Percentiles rank a stretch among this genome's conserved stretches.
Evolutionary conservation across 2,888 invertebrate species (phyloP).

Genomic region (Caenorhabditis sulstoni): DNA sequence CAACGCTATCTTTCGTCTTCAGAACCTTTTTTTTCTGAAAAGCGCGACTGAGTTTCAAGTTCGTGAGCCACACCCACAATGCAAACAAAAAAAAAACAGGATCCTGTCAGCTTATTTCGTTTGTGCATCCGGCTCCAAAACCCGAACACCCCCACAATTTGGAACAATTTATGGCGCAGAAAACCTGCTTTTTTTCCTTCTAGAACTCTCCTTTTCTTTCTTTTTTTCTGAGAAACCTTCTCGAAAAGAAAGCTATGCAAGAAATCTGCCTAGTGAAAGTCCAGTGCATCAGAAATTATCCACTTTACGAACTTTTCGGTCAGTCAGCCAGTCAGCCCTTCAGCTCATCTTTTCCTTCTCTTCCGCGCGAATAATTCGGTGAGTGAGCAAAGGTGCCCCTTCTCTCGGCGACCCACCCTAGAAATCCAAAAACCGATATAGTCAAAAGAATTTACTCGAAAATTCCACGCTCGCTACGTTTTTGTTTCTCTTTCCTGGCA

Average conservation of each 20-base stretch:
- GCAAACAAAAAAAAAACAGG: conserved; percentile 21
- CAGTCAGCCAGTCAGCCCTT: conserved; percentile 20
- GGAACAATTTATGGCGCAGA: conserved; percentile 40
- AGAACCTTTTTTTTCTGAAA: too few relatives aligned
- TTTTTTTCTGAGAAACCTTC: not conserved
- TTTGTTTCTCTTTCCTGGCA: conserved; percentile 9
- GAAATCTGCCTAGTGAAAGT: conserved; percentile 9
- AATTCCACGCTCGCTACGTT: conserved; percentile 26
- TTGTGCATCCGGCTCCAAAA: conserved; percentile 3
- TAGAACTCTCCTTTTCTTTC: conserved; percentile 3
- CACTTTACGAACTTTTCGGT: conserved; percentile 32
- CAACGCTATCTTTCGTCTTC: too few relatives aligned
- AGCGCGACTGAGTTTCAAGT: conserved; percentile 28
- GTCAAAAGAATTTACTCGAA: conserved; percentile 53
- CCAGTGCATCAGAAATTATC: conserved; percentile 50
- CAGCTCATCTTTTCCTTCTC: conserved; percentile 48
- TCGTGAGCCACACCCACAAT: conserved; percentile 9
- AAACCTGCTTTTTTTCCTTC: conserved; percentile 7
- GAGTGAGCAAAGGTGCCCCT: conserved; percentile 18
- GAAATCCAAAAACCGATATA: conserved; percentile 52
- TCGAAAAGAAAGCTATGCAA: too few relatives aligned
- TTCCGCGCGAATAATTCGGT: conserved; percentile 57
- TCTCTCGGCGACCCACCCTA: not conserved
- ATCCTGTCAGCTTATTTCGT: conserved; percentile 35
- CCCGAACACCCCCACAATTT: conserved; percentile 32